Conservation (phyloP, 2,888 invertebrate species). For the Cephus sareptanus region DNA sequence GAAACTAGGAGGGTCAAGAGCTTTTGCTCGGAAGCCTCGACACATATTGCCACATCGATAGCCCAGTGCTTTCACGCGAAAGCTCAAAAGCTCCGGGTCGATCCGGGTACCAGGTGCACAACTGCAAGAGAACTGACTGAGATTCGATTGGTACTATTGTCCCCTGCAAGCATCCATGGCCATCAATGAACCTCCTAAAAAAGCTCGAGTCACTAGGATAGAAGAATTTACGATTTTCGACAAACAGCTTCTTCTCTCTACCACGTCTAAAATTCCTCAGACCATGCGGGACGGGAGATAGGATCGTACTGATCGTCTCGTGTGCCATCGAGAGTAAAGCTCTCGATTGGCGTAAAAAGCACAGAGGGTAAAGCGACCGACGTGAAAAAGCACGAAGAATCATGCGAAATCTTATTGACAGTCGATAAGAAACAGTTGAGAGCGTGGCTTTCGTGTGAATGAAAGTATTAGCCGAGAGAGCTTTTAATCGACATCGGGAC, state of each 20-base stretch:
- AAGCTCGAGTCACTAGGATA: not conserved
- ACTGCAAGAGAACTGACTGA: not conserved
- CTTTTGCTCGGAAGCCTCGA: not conserved
- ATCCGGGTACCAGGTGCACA: not conserved
- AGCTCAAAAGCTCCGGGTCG: not conserved
- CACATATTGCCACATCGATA: not conserved
- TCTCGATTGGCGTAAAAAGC: not conserved
- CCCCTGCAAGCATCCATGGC: not conserved
- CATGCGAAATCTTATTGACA: not conserved
- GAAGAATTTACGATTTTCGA: not conserved
- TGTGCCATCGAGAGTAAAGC: not conserved
- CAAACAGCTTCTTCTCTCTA: not conserved
- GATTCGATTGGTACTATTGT: not conserved
- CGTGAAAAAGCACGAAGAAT: not conserved
- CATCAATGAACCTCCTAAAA: not conserved
- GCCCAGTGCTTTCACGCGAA: not conserved
- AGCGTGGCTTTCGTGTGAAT: not conserved
- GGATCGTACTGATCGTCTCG: not conserved
- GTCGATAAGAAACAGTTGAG: not conserved
- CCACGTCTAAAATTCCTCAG: not conserved
- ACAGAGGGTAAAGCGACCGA: not conserved
- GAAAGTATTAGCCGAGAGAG: not conserved
- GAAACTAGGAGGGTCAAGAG: not conserved
- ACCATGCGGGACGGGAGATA: not conserved
- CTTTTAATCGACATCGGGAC: not conserved